Percentiles rank a stretch among this genome's conserved stretches.
phyloP scores from a whole-genome alignment of 2,113 vertebrate species.

The Thalassarche chlororhynchos region DNA sequence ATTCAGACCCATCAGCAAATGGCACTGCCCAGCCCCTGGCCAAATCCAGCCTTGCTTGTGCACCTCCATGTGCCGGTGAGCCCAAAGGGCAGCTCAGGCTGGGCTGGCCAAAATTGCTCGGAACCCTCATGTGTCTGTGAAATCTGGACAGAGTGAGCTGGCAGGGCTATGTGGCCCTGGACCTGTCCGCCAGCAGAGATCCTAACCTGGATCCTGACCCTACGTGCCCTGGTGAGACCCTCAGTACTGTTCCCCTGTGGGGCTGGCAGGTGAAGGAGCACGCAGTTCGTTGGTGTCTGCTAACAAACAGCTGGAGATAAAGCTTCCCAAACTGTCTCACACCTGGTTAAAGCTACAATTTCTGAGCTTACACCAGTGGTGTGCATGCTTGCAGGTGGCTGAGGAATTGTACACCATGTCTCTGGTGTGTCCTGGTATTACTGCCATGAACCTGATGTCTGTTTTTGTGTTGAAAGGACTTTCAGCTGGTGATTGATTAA shows the following conservation, averaged over 20 bases:
- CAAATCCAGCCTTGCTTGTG: background rate
- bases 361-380: background rate
- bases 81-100: background rate
- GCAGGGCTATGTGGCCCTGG: background rate
- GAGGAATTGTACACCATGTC: rapidly evolving
- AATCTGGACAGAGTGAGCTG: background rate
- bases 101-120: background rate
- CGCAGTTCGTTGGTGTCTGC: background rate
- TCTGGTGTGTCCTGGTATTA: background rate
- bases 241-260: rapidly evolving
- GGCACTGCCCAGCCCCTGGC: background rate
- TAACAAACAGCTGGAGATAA: background rate
- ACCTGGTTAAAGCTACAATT: background rate
- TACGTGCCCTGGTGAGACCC: rapidly evolving
- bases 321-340: background rate
- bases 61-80: rapidly evolving
- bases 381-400: background rate
- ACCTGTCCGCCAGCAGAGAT: background rate
- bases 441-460: background rate
- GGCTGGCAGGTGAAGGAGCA: background rate
- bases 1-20: background rate
- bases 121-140: background rate
- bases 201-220: background rate
- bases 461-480: background rate
- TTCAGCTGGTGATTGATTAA: background rate